Evolutionary conservation across 1,140 invertebrate species (phyloP).

Genomic region (Apis laboriosa): DNA sequence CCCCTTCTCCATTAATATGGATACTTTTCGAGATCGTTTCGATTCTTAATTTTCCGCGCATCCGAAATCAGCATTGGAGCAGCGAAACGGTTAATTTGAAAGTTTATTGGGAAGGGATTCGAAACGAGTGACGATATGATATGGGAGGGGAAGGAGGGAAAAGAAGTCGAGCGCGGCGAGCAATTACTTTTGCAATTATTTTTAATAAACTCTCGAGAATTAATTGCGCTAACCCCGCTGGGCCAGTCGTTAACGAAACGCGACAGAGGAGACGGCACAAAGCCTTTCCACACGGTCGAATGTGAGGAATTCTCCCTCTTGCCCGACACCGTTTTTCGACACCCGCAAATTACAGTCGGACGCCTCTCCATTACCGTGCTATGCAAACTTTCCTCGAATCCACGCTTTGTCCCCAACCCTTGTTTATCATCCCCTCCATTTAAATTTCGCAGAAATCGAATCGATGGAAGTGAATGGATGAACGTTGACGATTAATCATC

Average conservation of each 20-base stretch:
- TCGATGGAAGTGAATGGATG: no score
- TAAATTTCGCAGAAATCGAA: no score
- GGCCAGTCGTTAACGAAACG: slow-evolving; percentile 4
- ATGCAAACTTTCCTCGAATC: neutral
- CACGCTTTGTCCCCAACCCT: neutral
- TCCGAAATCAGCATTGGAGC: neutral
- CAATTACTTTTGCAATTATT: slow-evolving; percentile 51
- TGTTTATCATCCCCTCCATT: neutral
- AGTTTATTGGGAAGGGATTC: neutral
- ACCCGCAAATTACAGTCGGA: slow-evolving; percentile 18
- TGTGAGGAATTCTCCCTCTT: neutral
- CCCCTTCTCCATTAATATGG: neutral
- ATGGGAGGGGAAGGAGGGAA: neutral
- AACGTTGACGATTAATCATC: no score
- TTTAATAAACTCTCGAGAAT: slow-evolving; percentile 50
- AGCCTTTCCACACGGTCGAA: slow-evolving; percentile 4
- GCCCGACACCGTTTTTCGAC: neutral
- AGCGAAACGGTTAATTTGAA: slow-evolving; percentile 35
- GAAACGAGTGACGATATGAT: neutral
- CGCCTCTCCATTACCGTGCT: neutral
- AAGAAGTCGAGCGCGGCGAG: neutral
- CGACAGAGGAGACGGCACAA: neutral
- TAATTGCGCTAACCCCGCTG: slow-evolving; percentile 37
- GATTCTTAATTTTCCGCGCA: neutral
- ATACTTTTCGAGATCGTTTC: neutral